Base-by-base conservation (phyloP, 2,113 vertebrate genomes). In the Megaptera novaeangliae region DNA sequence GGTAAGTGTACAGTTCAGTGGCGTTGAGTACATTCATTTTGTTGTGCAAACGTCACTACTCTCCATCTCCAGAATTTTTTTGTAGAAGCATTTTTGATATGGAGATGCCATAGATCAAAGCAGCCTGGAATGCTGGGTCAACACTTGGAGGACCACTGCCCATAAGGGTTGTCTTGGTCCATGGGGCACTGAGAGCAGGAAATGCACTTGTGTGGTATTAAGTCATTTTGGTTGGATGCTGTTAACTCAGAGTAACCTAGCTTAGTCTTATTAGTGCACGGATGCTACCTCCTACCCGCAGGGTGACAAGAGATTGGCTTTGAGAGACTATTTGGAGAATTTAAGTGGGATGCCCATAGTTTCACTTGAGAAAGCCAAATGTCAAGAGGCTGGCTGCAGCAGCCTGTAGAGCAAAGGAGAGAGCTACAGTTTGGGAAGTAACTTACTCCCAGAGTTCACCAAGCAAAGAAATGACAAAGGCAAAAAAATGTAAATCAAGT, bases 351-450 rank as follows among this genome's bases (percentile, higher is more conserved):
- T 15, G 41, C 69, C 78, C 84, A 25, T 52, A 34, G 74, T 74
- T 55, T 55, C 75, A 81, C 68, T 96, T 80, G 59, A 95, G 69
- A 95, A 89, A 61, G 82, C 49, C 90, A 92, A 72, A 81, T 80
- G 93, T 92, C 80, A 80, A 91, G 80, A 94, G 88, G 29, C 63
- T 68, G 66, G 55, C 25, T 57, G 4, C 63, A 29, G 44, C 82
- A 64, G 36, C 18, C 72, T 75, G 25, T 13, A 41, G 68, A n/a
- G 39, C 71, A 46, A 20, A 59, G 3, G 46, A 57, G 15, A 34
- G 23, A 63, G 92, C 34, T 66, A 46, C 3, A 13, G 44, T 49
- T 69, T 78, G 46, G 64, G 34, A 78, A 95, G 77, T 27, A 34
- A 82, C 46, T 82, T 46, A 25, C 29, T 85, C 72, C 27, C 61